A percentile compares a stretch with the other conserved stretches of the same genome.
Evolutionary conservation across 2,113 vertebrate species (phyloP).

Genomic region (Cepphus grylle): DNA sequence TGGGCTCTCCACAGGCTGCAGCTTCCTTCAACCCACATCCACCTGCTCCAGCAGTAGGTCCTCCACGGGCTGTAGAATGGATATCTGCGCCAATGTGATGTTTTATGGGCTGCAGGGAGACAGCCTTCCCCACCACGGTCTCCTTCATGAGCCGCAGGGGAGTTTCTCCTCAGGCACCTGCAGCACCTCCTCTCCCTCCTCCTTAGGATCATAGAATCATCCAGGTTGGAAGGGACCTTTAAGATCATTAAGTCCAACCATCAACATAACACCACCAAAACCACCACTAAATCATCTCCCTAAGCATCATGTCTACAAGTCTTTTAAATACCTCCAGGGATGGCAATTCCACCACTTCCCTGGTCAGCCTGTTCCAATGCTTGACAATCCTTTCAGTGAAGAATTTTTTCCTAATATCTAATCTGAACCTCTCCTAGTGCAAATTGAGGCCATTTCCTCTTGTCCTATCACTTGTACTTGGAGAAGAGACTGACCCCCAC

Average conservation of each 20-base stretch:
- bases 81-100: background rate
- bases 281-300: background rate
- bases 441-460: background rate
- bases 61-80: background rate
- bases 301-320: background rate
- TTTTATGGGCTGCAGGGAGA: background rate
- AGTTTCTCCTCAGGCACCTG: background rate
- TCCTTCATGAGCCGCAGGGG: background rate
- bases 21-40: background rate
- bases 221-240: background rate
- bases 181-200: background rate
- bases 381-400: background rate
- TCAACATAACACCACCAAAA: background rate
- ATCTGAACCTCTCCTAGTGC: background rate
- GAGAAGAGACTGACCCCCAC: background rate
- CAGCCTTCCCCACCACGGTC: background rate
- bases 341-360: background rate
- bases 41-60: background rate
- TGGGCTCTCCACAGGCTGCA: background rate
- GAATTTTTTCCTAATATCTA: background rate
- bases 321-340: background rate
- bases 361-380: background rate
- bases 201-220: background rate
- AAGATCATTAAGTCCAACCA: background rate
- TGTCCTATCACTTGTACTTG: background rate